A percentile compares a stretch with the other conserved stretches of the same genome.
Evolutionary conservation across 1,140 invertebrate species (phyloP).

Genomic region (Tetramorium parvispinum): DNA sequence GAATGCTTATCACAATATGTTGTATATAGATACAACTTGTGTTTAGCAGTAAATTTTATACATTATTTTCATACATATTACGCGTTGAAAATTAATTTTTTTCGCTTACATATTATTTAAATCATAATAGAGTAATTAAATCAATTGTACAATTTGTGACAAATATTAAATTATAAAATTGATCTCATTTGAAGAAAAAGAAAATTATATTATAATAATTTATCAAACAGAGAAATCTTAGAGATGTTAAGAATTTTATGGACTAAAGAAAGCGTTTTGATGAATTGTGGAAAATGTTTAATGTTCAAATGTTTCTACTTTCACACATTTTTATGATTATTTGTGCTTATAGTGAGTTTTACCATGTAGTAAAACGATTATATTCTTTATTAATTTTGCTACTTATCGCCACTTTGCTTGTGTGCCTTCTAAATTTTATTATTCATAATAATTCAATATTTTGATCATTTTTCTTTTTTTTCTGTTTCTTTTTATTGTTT

Average conservation of each 20-base stretch:
- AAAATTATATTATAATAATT: conserved; percentile 18
- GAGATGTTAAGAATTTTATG: conserved; percentile 40
- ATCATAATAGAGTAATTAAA: conserved; percentile 38
- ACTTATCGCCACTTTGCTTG: conserved; percentile 2
- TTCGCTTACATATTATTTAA: conserved; percentile 30
- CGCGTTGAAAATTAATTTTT: conserved; percentile 10
- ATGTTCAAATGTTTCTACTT: conserved; percentile 6
- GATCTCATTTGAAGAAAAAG: conserved; percentile 54
- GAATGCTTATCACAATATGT: conserved; percentile 27
- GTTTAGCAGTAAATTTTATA: not conserved
- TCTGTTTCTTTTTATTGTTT: not conserved
- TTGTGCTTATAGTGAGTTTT: conserved; percentile 38
- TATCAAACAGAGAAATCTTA: conserved; percentile 38
- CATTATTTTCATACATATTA: conserved; percentile 35
- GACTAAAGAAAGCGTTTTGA: conserved; percentile 23
- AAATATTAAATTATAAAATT: conserved; percentile 47
- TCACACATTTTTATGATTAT: conserved; percentile 20
- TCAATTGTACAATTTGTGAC: conserved; percentile 27
- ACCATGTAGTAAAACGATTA: not conserved
- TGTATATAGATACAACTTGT: conserved; percentile 29
- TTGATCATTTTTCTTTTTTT: conserved; percentile 37
- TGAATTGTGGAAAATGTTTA: conserved; percentile 33
- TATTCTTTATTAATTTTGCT: conserved; percentile 24
- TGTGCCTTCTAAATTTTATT: conserved; percentile 49
- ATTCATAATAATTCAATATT: conserved; percentile 22